Conservation (phyloP, 2,888 invertebrate genomes). For the Subacronicta megacephala region DNA sequence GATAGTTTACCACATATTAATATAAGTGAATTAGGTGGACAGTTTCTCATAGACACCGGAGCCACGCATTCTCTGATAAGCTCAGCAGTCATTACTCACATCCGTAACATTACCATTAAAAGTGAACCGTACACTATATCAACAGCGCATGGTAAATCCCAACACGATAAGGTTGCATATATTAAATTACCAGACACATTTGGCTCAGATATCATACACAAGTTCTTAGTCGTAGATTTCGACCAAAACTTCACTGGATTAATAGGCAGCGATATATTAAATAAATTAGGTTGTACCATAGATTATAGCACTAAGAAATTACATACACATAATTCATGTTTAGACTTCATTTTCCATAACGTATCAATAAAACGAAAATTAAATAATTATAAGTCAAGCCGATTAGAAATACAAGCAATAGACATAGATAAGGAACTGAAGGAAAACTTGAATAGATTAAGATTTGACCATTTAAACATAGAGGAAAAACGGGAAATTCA, state of each 20-base stretch:
- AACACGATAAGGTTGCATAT: neutral
- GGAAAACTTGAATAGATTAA: no score
- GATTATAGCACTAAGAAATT: no score
- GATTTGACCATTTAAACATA: no score
- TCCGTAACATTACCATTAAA: neutral
- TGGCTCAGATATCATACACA: neutral
- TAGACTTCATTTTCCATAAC: no score
- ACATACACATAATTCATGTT: no score
- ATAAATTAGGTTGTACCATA: no score
- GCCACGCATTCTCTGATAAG: neutral
- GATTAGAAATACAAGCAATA: no score
- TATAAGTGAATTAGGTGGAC: neutral
- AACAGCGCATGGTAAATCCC: neutral
- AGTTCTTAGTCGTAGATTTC: neutral
- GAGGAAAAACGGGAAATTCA: no score
- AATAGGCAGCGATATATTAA: neutral
- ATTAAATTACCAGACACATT: neutral
- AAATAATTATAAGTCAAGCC: no score
- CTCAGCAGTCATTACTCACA: neutral
- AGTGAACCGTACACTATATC: neutral
- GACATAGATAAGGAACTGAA: no score
- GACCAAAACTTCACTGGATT: neutral
- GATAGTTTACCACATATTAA: neutral
- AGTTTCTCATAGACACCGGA: neutral
- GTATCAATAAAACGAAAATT: no score